Percentiles rank a stretch among this genome's conserved stretches.
Evolutionary conservation across 1,140 invertebrate genomes (phyloP).

Genomic region (Chymomyza costata): DNA sequence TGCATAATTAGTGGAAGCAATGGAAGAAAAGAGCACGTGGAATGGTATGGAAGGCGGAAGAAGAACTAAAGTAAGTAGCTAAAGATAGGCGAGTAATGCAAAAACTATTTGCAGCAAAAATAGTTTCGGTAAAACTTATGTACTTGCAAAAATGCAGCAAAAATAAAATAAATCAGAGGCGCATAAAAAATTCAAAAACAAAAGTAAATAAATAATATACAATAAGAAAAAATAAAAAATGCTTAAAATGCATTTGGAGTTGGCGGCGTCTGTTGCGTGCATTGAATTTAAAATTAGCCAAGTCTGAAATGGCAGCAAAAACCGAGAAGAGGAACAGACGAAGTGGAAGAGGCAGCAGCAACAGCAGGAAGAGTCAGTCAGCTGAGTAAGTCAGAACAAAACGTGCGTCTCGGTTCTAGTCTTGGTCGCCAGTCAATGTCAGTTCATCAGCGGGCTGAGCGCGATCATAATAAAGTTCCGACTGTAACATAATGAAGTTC

Average conservation of each 20-base stretch:
- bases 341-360: background rate
- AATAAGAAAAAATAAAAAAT: background rate
- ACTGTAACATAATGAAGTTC: slow-evolving; percentile 30
- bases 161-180: slow-evolving; percentile 21
- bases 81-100: slow-evolving; percentile 7
- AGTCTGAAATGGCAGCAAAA: background rate
- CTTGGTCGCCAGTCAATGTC: too few relatives aligned
- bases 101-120: slow-evolving; percentile 54
- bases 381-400: slow-evolving; percentile 4
- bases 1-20: slow-evolving; percentile 53
- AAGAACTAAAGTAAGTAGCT: too few relatives aligned
- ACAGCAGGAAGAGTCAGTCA: background rate
- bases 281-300: slow-evolving; percentile 66
- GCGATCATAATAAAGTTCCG: too few relatives aligned
- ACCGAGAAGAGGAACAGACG: background rate
- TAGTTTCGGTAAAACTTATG: slow-evolving; percentile 57
- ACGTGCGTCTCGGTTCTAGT: too few relatives aligned
- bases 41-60: too few relatives aligned
- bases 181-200: slow-evolving; percentile 24
- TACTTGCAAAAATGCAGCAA: slow-evolving; percentile 17
- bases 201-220: slow-evolving; percentile 1
- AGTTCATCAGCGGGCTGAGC: too few relatives aligned
- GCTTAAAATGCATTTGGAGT: slow-evolving; percentile 19
- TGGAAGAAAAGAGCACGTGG: slow-evolving; percentile 38
- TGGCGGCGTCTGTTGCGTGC: slow-evolving; percentile 61